Evolutionary conservation across 2,888 invertebrate genomes (phyloP), one percentile per base, ranked within the genome.

Genomic region (Hermodice carunculata): DNA sequence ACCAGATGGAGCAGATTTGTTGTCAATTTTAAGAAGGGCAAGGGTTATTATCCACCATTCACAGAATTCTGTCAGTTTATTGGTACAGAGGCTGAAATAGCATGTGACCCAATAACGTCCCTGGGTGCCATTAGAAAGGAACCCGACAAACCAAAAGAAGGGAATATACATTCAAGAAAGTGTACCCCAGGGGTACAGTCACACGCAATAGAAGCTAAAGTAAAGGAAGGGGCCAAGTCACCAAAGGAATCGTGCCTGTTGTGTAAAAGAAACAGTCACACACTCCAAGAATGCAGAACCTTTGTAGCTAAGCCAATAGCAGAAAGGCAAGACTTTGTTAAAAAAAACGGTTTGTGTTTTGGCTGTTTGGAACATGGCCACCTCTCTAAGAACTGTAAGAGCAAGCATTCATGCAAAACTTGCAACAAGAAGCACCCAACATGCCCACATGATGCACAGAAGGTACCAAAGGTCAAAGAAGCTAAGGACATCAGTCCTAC

Each of bases 351-450:
- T 3, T 54, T 73, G 11, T 75, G 72, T 57, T 76, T 66, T 68
- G 74, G 73, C 5, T 76, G 75, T 59, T 37, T 76, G 22, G 1
- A 44, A 3, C n/a, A 29, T 17, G 74, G 75, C 3, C 76, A 76
- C 43, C 31, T 61, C 8, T 64, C 69, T 2, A 72, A 63, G 43
- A 53, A 57, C 8, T 76, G 75, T 53, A 61, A n/a, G 31, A 14
- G 56, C n/a, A n/a, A n/a, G n/a, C n/a, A 32, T 8, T 56, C 0
- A 40, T 62, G 54, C 40, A 40, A 26, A 63, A 24, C n/a, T n/a
- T n/a, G n/a, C n/a, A n/a, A n/a, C n/a, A n/a, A n/a, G n/a, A n/a
- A n/a, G n/a, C n/a, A n/a, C n/a, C n/a, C n/a, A n/a, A n/a, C n/a
- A n/a, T n/a, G n/a, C n/a, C n/a, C n/a, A n/a, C n/a, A n/a, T n/a